Percentiles rank a stretch among this genome's conserved stretches.
phyloP scores from a whole-genome alignment of 1,140 invertebrate species.

The Aphelinus certus region DNA sequence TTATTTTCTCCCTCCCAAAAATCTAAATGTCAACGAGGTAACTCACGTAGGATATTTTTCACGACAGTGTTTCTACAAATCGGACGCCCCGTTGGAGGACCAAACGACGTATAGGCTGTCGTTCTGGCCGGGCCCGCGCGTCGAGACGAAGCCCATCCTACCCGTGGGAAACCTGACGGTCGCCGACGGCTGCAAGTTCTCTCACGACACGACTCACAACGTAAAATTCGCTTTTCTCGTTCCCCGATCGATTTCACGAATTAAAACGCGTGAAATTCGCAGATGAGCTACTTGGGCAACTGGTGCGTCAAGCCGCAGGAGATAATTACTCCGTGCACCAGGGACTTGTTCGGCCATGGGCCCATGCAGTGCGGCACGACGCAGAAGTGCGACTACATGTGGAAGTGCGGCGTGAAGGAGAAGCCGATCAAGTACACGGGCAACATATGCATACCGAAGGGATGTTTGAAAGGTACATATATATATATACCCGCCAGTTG shows the following conservation, averaged over 20 bases:
- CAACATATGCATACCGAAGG: conserved; percentile 51
- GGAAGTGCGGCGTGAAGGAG: conserved; percentile 67
- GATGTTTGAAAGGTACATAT: conserved; percentile 44
- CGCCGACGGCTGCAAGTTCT: conserved; percentile 44
- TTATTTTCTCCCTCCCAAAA: neutral
- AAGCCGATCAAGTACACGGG: conserved; percentile 45
- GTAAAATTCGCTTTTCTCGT: conserved; percentile 36
- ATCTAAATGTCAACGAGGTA: neutral
- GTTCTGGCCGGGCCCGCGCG: conserved; percentile 62
- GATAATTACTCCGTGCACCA: conserved; percentile 51
- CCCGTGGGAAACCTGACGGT: conserved; percentile 48
- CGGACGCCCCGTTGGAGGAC: conserved; percentile 66
- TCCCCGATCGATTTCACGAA: neutral
- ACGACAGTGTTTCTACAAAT: conserved; percentile 65
- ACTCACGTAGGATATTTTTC: neutral
- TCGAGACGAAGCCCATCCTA: conserved; percentile 41
- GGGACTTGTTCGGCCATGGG: conserved; percentile 65
- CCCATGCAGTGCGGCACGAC: conserved; percentile 78
- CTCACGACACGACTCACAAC: conserved; percentile 56
- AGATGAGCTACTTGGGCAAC: conserved; percentile 61
- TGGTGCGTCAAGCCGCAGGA: conserved; percentile 54
- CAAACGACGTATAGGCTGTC: conserved; percentile 70
- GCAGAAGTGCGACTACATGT: conserved; percentile 76
- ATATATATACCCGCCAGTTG: neutral
- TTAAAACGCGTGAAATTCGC: neutral